Base-by-base conservation (phyloP, 92 coral and sea anemone species). In the Palythoa caribaeorum region DNA sequence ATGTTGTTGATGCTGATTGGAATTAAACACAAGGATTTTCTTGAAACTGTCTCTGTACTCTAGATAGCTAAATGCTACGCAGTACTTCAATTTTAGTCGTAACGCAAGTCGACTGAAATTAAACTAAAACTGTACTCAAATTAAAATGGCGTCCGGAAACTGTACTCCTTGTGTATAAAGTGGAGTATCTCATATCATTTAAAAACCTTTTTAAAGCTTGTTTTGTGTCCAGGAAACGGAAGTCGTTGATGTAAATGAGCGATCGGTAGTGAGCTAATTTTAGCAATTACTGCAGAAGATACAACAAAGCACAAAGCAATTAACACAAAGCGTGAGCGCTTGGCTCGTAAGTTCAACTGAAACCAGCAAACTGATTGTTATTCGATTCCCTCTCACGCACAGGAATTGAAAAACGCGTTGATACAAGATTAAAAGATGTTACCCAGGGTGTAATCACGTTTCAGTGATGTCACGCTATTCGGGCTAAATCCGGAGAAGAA, bases 141-240 rank as follows among this genome's bases (percentile, higher is more conserved):
- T 44, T 44, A 8, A 44, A 3, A 44, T 44, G 50, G 50, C 50
- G 50, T 44, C 50, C 50, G 50, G 50, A 44, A 44, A 44, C 50
- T 44, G 7, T 5, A 44, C 6, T 44, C 7, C 50, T 44, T 44
- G 50, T 2, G 50, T 44, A 0, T 44, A 44, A 44, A 44, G 50
- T 44, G 50, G 50, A 1, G 50, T 44, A 44, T 44, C 50, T 44
- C 50, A 44, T 44, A 44, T 44, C 50, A 44, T 28, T 44, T 8
- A 44, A 44, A 72, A 59, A 21, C 3, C 20, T 38, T 76, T 21
- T 76, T 39, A 52, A 76, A 14, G 80, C 1, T 48, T 36, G 60
- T 59, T 48, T 79, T 57, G 71, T 57, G 71, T 38, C 71, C 52
- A 17, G 51, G 84, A 79, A 78, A 62, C 72, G 84, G 84, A 79